Percentiles rank a stretch among this genome's conserved stretches.
These are phyloP conservation scores for Nemotelus nigrinus DNA, from an alignment of 2,888 invertebrate genomes.

Conservation along the genomic window DNA sequence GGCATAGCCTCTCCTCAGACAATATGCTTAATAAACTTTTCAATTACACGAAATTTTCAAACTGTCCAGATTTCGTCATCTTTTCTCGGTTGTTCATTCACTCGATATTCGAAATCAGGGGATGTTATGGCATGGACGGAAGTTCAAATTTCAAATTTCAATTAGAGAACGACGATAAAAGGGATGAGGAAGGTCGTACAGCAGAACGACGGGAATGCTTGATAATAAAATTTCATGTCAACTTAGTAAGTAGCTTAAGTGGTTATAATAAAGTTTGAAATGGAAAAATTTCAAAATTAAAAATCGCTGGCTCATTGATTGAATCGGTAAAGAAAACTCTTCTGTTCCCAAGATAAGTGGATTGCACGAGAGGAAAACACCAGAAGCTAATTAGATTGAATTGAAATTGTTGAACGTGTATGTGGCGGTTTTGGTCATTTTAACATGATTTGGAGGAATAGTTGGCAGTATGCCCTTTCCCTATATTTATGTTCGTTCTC, in stretches of 20 bases:
- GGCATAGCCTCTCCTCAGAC: slow-evolving; percentile 17
- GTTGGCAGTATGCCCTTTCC: no score
- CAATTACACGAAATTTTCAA: slow-evolving; percentile 35
- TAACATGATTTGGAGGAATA: no score
- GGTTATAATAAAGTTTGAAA: slow-evolving; percentile 25
- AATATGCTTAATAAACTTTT: slow-evolving; percentile 40
- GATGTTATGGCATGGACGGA: neutral
- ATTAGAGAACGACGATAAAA: slow-evolving; percentile 23
- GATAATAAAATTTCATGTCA: slow-evolving; percentile 26
- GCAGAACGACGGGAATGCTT: neutral
- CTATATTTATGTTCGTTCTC: no score
- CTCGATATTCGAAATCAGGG: neutral
- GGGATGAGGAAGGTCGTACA: neutral
- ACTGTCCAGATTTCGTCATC: slow-evolving; percentile 12
- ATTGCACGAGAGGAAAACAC: no score
- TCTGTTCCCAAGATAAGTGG: no score
- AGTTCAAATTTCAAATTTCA: slow-evolving; percentile 40
- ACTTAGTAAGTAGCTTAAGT: slow-evolving; percentile 32
- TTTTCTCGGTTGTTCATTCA: neutral
- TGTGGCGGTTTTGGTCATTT: no score
- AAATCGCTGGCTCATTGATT: slow-evolving; percentile 20
- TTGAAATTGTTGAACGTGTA: no score
- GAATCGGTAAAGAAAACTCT: neutral
- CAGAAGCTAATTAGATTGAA: no score
- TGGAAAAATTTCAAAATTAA: neutral